A percentile compares a stretch with the other conserved stretches of the same genome.
Evolutionary conservation across 2,888 invertebrate species (phyloP).

Genomic region (Drosophila rellima): DNA sequence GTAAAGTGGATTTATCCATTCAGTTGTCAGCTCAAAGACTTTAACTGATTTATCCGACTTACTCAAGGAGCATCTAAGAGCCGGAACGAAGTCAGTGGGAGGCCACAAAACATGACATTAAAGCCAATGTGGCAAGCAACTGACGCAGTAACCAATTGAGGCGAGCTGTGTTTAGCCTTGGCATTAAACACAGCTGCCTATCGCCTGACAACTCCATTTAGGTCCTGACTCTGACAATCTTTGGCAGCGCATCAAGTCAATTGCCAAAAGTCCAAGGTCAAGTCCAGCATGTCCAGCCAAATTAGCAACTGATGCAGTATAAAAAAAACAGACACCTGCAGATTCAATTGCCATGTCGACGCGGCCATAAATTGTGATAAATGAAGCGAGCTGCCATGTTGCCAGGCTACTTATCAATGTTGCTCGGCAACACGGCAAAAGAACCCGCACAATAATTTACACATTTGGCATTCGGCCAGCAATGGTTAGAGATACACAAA

Average conservation of each 20-base stretch:
- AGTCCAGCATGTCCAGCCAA: constrained; percentile 24
- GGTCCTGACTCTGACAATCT: constrained; percentile 17
- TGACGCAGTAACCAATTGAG: constrained; percentile 37
- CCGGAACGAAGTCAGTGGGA: constrained; percentile 20
- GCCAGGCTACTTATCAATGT: constrained; percentile 76
- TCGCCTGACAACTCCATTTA: constrained; percentile 38
- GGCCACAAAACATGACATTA: constrained; percentile 31
- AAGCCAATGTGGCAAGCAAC: constrained; percentile 29
- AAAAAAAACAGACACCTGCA: constrained; percentile 57
- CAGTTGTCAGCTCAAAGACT: constrained; percentile 51
- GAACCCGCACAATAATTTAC: constrained; percentile 56
- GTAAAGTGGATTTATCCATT: constrained; percentile 18
- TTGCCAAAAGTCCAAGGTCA: constrained; percentile 45
- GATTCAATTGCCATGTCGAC: constrained; percentile 60
- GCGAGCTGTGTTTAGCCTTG: constrained; percentile 24
- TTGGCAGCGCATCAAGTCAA: constrained; percentile 48
- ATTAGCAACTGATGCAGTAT: constrained; percentile 38
- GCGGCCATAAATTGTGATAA: constrained; percentile 77
- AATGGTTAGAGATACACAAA: constrained; percentile 34
- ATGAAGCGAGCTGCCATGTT: constrained; percentile 73
- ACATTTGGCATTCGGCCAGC: constrained; percentile 54
- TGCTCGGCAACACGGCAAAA: constrained; percentile 20
- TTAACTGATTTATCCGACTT: constrained; percentile 35
- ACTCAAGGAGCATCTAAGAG: constrained; percentile 19
- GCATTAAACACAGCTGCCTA: constrained; percentile 12